Percentiles rank a stretch among this genome's conserved stretches.
Evolutionary conservation across 2,797 vertebrate genomes (phyloP).

Genomic region (Pantherophis vulpinus): DNA sequence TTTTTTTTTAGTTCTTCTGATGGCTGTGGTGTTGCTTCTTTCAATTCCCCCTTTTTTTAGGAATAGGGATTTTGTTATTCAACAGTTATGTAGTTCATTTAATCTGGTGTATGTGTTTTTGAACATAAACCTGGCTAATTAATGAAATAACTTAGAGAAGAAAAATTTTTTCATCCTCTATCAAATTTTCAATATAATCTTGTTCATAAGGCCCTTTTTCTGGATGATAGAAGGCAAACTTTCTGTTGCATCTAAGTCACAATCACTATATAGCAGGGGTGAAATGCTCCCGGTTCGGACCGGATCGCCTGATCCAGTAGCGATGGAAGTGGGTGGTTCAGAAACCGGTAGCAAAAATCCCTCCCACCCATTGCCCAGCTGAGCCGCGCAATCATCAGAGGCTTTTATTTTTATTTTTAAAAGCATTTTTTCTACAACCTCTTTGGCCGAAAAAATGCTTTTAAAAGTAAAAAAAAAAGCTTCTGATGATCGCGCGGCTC

Average conservation of each 20-base stretch:
- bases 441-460: no score
- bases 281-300: no score
- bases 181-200: neutral
- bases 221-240: neutral
- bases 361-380: no score
- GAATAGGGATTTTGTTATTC: neutral
- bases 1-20: neutral
- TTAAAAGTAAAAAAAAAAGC: no score
- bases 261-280: neutral
- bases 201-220: neutral
- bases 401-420: no score
- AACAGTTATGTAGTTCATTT: neutral
- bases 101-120: neutral
- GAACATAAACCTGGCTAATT: neutral
- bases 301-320: no score
- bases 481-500: no score
- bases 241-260: neutral
- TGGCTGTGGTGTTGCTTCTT: neutral
- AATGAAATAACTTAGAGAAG: neutral
- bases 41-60: neutral
- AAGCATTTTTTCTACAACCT: no score
- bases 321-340: no score
- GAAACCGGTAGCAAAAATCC: no score
- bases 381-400: no score
- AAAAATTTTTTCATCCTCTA: neutral